Conservation (phyloP, 2,797 vertebrate species). For the Sitta carolinensis region DNA sequence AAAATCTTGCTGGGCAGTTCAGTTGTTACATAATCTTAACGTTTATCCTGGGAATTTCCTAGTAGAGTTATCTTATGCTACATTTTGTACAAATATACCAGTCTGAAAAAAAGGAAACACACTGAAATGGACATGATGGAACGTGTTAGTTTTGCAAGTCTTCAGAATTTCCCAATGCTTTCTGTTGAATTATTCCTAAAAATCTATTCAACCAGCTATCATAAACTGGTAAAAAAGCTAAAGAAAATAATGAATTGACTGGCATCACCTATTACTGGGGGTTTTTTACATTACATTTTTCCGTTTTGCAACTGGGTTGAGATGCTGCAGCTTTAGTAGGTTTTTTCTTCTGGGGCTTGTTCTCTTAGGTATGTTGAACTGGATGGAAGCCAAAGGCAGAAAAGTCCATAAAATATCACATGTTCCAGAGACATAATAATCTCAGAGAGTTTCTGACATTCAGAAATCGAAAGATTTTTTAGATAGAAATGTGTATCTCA, state of each 20-base stretch:
- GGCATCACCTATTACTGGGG: background rate
- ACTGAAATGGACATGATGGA: background rate
- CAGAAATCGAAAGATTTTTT: constrained; percentile 30
- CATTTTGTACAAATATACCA: constrained; percentile 1
- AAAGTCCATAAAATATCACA: background rate
- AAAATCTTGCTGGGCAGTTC: background rate
- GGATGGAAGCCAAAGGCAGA: constrained; percentile 13
- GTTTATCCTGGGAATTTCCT: background rate
- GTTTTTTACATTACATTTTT: background rate
- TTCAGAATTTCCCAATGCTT: background rate
- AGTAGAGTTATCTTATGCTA: background rate
- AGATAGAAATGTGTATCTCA: background rate
- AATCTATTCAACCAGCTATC: background rate
- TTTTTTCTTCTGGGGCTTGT: background rate
- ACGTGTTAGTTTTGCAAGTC: background rate
- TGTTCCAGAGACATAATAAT: background rate
- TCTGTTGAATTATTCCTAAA: background rate
- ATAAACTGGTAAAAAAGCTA: constrained; percentile 4
- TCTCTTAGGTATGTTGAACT: constrained; percentile 27
- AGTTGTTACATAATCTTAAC: background rate
- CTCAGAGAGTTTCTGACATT: background rate
- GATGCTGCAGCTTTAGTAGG: background rate
- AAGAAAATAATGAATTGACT: constrained; percentile 23
- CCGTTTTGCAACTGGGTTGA: background rate
- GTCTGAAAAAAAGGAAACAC: background rate